These are phyloP conservation scores for Lepidurus apus DNA, from an alignment of 1,140 invertebrate species.

Conservation along the genomic window DNA sequence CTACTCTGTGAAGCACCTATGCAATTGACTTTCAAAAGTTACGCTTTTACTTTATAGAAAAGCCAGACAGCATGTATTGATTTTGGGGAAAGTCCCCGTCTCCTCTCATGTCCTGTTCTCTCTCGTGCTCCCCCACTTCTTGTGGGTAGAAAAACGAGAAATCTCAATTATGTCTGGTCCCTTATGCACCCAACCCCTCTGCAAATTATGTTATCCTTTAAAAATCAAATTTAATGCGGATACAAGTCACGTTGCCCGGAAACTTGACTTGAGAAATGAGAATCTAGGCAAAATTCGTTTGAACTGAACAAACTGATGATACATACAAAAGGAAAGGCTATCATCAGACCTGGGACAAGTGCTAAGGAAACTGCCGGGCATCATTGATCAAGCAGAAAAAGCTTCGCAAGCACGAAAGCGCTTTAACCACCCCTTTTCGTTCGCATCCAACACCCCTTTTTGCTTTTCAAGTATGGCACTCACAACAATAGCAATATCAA, in stretches of 20 bases:
- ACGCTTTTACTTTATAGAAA: background rate
- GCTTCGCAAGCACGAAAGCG: background rate
- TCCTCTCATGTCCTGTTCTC: background rate
- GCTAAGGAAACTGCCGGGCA: background rate
- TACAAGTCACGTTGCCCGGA: too few relatives aligned
- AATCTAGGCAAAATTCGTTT: too few relatives aligned
- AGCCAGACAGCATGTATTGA: background rate
- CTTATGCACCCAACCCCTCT: background rate
- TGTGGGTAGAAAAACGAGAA: background rate
- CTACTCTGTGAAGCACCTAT: background rate
- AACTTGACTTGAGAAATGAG: too few relatives aligned
- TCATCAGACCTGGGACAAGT: background rate
- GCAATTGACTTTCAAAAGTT: background rate
- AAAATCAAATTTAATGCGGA: too few relatives aligned
- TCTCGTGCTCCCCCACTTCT: background rate
- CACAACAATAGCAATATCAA: background rate
- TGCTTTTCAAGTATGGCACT: background rate
- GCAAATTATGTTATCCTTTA: background rate
- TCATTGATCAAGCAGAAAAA: constrained; percentile 14
- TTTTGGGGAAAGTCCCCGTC: background rate
- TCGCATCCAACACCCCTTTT: background rate
- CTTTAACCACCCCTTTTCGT: background rate
- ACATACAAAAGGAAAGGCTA: background rate
- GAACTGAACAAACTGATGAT: too few relatives aligned
- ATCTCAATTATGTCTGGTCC: background rate